Percentiles rank a stretch among this genome's conserved stretches.
phyloP scores from a whole-genome alignment of 2,113 vertebrate genomes.

The Ciconia stormi region DNA sequence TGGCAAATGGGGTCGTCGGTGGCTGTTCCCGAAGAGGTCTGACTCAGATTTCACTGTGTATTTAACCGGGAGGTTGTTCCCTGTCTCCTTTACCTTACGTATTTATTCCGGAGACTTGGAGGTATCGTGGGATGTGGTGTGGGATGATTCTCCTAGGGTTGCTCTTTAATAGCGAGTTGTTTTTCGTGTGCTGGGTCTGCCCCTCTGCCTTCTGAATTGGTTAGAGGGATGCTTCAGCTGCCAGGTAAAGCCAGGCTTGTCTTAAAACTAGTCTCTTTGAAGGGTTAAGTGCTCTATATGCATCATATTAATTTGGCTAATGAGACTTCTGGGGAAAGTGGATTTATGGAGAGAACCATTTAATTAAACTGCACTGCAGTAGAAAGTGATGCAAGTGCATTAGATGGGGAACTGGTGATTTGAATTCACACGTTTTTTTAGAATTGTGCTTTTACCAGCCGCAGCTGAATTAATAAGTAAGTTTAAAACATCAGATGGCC shows the following conservation, averaged over 20 bases:
- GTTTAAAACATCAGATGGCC: constrained; percentile 39
- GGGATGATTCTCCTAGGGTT: background rate
- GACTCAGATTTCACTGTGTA: background rate
- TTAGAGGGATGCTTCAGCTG: background rate
- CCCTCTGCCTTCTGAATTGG: background rate
- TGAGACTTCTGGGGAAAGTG: constrained; percentile 49
- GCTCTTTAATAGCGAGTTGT: background rate
- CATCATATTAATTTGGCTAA: constrained; percentile 54
- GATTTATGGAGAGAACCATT: constrained; percentile 28
- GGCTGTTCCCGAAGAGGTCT: background rate
- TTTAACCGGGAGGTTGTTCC: background rate
- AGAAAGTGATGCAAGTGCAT: background rate
- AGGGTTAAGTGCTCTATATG: constrained; percentile 14
- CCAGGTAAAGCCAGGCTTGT: background rate
- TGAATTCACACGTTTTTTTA: background rate
- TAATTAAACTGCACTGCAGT: constrained; percentile 44
- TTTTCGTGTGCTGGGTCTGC: background rate
- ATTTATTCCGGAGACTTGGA: background rate
- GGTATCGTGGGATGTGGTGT: background rate
- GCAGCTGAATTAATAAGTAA: background rate
- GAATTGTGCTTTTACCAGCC: constrained; percentile 46
- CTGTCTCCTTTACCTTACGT: rapidly evolving
- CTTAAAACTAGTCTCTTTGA: background rate
- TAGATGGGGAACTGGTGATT: background rate
- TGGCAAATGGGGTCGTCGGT: background rate